phyloP scores from a whole-genome alignment of 2,888 invertebrate genomes.

The Ophion slaviceki region DNA sequence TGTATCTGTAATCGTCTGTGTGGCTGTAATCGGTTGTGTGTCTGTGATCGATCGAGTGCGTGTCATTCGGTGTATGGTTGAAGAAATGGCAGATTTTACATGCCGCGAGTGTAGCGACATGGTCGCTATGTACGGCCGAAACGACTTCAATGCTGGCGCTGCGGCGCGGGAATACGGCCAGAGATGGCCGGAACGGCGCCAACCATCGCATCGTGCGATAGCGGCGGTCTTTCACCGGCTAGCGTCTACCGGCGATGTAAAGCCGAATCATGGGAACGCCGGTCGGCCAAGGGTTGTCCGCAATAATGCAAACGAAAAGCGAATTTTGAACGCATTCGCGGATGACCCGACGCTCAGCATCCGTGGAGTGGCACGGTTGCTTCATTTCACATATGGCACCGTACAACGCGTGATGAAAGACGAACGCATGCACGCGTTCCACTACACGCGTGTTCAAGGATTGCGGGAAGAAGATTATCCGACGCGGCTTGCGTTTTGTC shows the following conservation, averaged over 20 bases:
- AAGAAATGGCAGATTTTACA: neutral
- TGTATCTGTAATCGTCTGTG: too few relatives aligned
- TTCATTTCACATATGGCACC: neutral
- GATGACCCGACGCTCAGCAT: neutral
- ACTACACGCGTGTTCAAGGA: neutral
- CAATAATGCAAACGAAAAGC: neutral
- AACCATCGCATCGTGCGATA: neutral
- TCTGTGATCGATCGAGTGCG: too few relatives aligned
- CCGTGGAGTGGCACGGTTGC: neutral
- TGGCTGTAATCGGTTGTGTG: too few relatives aligned
- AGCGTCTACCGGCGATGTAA: neutral
- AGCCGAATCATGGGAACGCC: neutral
- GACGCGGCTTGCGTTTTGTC: slow-evolving; percentile 3
- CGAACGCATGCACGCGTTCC: slow-evolving; percentile 2
- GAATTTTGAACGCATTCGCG: neutral
- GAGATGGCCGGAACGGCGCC: neutral
- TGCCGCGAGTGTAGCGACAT: neutral
- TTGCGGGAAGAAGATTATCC: slow-evolving; percentile 5
- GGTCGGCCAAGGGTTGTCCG: neutral
- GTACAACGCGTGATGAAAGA: neutral
- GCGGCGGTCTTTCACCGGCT: neutral
- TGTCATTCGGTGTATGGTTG: too few relatives aligned
- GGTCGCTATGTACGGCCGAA: neutral
- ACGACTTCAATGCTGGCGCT: neutral
- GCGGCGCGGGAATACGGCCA: neutral